Conservation (phyloP, 2,113 vertebrate species). For the Herpetotheres cachinnans region DNA sequence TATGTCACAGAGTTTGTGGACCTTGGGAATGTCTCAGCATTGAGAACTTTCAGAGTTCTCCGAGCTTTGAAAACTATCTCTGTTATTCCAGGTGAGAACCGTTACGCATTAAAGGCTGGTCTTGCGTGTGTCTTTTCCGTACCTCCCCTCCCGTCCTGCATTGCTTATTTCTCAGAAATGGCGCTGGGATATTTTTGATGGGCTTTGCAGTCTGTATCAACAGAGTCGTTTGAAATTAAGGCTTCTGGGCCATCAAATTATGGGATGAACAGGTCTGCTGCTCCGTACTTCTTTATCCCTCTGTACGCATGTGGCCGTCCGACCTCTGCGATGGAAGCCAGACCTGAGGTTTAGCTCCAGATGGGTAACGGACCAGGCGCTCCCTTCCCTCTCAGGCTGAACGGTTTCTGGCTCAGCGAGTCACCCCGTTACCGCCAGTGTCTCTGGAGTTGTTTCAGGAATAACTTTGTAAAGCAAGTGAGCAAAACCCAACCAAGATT, state of each 20-base stretch:
- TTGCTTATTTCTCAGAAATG: slow-evolving; percentile 74
- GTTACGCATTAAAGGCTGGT: slow-evolving; percentile 74
- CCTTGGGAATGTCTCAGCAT: slow-evolving; percentile 99
- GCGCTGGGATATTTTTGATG: slow-evolving; percentile 82
- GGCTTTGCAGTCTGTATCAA: slow-evolving; percentile 87
- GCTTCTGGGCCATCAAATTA: neutral
- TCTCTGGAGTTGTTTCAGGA: neutral
- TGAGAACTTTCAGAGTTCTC: slow-evolving; percentile 99
- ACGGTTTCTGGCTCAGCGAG: neutral
- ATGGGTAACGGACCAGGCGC: neutral
- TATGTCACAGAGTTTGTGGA: slow-evolving; percentile 99
- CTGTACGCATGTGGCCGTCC: fast-evolving
- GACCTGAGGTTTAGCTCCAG: neutral
- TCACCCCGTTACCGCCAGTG: fast-evolving
- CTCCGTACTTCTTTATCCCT: neutral
- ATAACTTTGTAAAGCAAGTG: neutral
- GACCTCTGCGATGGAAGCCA: neutral
- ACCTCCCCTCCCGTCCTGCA: neutral
- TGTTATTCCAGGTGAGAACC: slow-evolving; percentile 99
- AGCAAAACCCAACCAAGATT: neutral
- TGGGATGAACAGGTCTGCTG: too few relatives aligned
- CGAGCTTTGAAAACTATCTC: slow-evolving; percentile 99
- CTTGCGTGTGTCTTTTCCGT: neutral
- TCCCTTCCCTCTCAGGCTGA: neutral
- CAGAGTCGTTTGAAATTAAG: neutral